These are phyloP conservation scores for Myotis findleyi DNA, from an alignment of 2,797 vertebrate genomes.

Conservation along the genomic window DNA sequence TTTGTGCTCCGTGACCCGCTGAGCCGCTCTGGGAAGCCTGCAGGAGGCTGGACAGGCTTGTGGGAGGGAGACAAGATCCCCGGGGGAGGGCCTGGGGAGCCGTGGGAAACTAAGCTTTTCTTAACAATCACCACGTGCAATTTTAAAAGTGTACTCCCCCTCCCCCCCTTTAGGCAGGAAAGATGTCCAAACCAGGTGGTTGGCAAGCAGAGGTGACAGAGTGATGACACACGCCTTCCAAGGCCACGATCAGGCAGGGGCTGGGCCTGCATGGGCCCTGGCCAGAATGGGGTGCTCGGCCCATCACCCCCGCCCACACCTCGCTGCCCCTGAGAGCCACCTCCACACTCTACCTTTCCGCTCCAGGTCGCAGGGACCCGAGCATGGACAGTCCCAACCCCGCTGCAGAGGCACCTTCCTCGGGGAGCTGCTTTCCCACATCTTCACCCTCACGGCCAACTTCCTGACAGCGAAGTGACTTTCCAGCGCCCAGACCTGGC, in stretches of 20 bases:
- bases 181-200: background rate
- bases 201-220: background rate
- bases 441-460: conserved; percentile 11
- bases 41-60: too few relatives aligned
- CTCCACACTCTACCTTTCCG: conserved; percentile 63
- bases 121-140: background rate
- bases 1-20: conserved; percentile 29
- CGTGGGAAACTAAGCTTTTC: background rate
- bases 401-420: background rate
- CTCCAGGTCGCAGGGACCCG: background rate
- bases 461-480: background rate
- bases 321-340: background rate
- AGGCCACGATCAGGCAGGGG: background rate
- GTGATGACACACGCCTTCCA: background rate
- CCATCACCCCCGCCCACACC: background rate
- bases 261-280: background rate
- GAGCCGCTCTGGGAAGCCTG: too few relatives aligned
- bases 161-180: background rate
- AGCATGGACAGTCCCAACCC: conserved; percentile 32
- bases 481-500: background rate
- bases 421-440: conserved; percentile 28
- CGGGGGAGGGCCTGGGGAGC: background rate
- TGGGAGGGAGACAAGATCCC: too few relatives aligned
- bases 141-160: background rate
- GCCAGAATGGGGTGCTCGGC: background rate